Percentiles rank a stretch among this genome's conserved stretches.
Conservation (phyloP, 2,113 vertebrate genomes). For the Upupa epops region DNA sequence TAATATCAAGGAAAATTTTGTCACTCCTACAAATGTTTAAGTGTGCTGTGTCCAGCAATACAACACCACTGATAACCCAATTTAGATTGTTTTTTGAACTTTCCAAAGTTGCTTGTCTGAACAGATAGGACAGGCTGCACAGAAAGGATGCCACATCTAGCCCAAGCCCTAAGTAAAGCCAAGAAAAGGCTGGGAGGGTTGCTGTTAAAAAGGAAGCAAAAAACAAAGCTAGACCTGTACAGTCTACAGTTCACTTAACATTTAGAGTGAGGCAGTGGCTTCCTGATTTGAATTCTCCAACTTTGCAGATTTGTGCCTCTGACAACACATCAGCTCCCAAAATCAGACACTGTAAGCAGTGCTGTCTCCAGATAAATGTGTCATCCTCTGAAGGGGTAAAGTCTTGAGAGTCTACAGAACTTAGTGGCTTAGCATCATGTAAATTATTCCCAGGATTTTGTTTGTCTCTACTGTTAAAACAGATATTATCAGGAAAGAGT, state of each 20-base stretch:
- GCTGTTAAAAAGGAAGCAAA: not conserved
- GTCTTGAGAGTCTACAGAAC: not conserved
- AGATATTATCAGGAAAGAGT: not conserved
- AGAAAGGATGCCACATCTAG: not conserved
- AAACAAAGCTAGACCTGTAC: not conserved
- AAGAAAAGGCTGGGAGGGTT: not conserved
- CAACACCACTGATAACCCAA: not conserved
- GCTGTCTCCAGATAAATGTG: not conserved
- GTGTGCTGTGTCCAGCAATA: not conserved
- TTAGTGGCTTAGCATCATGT: not conserved
- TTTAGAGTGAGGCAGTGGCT: not conserved
- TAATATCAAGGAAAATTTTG: not conserved
- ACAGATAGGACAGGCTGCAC: fast-evolving
- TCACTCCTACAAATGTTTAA: not conserved
- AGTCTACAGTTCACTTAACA: not conserved
- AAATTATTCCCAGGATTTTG: not conserved
- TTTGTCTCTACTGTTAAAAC: not conserved
- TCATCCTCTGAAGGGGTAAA: not conserved
- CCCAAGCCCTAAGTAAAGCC: fast-evolving
- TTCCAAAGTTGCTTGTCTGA: fast-evolving
- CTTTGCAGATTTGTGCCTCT: not conserved
- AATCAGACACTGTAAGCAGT: not conserved
- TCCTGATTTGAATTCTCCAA: not conserved
- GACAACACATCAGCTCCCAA: not conserved
- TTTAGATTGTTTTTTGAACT: not conserved